Conservation (phyloP, 2,888 invertebrate species). For the Notodonta ziczac region DNA sequence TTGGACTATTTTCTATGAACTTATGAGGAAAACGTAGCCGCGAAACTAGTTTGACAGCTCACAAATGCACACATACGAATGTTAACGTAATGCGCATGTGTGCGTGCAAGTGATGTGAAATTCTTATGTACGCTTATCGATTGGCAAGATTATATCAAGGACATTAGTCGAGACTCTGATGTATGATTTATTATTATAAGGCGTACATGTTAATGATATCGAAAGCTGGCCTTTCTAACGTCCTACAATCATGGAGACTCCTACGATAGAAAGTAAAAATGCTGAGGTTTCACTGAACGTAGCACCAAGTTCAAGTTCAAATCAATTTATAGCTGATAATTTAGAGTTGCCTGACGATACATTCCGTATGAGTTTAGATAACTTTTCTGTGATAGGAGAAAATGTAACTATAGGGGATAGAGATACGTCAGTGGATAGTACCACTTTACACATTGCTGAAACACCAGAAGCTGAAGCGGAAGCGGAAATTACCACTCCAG, state of each 20-base stretch:
- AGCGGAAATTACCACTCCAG: conserved; percentile 35
- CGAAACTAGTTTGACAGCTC: conserved; percentile 82
- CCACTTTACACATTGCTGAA: conserved; percentile 27
- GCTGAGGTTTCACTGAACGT: conserved; percentile 43
- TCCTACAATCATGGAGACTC: conserved; percentile 56
- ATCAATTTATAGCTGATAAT: conserved; percentile 65
- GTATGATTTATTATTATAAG: conserved; percentile 38
- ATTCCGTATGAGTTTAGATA: conserved; percentile 73
- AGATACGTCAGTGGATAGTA: conserved; percentile 53
- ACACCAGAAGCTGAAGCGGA: conserved; percentile 35
- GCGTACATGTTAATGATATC: conserved; percentile 19
- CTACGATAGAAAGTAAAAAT: conserved; percentile 47
- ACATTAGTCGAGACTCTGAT: conserved; percentile 46
- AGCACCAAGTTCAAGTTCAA: conserved; percentile 56
- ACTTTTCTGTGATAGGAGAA: conserved; percentile 69
- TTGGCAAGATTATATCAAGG: conserved; percentile 79
- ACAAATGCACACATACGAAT: conserved; percentile 57
- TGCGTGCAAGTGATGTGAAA: conserved; percentile 77
- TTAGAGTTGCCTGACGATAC: conserved; percentile 71
- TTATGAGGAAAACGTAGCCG: conserved; percentile 60
- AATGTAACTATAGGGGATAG: conserved; percentile 70
- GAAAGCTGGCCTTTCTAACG: conserved; percentile 20
- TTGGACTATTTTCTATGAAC: conserved; percentile 41
- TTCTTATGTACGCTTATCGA: conserved; percentile 75
- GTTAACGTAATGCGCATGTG: conserved; percentile 60